phyloP scores from a whole-genome alignment of 2,113 vertebrate species.

The Monopterus albus region DNA sequence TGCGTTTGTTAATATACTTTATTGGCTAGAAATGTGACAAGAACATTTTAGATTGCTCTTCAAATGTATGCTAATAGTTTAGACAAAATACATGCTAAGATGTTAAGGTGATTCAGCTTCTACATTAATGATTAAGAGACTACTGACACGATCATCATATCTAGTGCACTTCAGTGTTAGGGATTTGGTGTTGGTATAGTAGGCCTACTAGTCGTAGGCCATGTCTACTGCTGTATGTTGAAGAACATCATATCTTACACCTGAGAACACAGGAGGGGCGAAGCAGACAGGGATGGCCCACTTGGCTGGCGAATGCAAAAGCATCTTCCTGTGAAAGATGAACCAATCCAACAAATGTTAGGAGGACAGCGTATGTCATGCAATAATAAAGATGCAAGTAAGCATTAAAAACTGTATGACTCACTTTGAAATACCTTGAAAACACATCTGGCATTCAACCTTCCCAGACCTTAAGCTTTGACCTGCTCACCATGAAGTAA shows the following conservation, averaged over 20 bases:
- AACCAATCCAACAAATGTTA: constrained; percentile 10
- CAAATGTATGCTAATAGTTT: too few species aligned
- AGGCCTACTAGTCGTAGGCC: too few species aligned
- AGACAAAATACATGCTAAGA: too few species aligned
- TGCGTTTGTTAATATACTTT: background rate
- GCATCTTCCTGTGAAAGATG: constrained; percentile 87
- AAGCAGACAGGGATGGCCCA: constrained; percentile 92
- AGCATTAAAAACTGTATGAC: background rate
- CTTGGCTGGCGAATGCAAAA: constrained; percentile 86
- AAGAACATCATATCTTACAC: constrained; percentile 74
- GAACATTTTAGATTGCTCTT: too few species aligned
- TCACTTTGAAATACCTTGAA: background rate
- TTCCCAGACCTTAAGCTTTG: too few species aligned
- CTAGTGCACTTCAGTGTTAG: background rate
- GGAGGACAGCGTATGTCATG: background rate
- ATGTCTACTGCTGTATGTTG: background rate
- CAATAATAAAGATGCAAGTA: background rate
- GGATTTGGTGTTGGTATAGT: background rate
- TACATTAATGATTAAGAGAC: background rate
- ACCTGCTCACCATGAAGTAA: too few species aligned
- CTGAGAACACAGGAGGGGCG: constrained; percentile 95
- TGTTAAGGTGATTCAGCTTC: too few species aligned
- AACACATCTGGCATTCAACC: too few species aligned
- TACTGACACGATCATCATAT: background rate
- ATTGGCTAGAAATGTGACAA: too few species aligned